Evolutionary conservation across 2,888 invertebrate genomes (phyloP), one percentile per base, ranked within the genome.

Genomic region (Microctonus brassicae): DNA sequence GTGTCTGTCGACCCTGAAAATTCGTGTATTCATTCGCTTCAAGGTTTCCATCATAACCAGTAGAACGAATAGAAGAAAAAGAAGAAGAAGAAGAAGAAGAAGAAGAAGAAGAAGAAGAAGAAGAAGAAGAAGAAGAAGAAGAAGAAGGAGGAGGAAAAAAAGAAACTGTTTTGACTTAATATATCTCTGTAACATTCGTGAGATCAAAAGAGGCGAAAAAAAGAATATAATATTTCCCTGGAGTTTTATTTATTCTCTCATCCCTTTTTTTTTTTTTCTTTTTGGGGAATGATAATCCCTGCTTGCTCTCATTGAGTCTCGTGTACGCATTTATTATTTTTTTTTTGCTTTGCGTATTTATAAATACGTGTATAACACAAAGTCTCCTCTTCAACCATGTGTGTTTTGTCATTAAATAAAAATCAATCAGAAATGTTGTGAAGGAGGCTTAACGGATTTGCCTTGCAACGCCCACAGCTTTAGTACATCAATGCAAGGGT

Each of bases 401-500:
- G 86, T 87, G 47, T 17, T 47, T 17, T 86, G 85, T 85, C 88
- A 88, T 88, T 88, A 88, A 88, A 88, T 88, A 88, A 88, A 88
- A 88, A 88, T 88, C 88, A 88, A 88, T 88, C 88, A 86, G 84
- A 77, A 13, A 85, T 86, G 83, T 84, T 84, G 86, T 82, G 83
- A 86, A 87, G 87, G 84, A 85, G 83, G 87, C 88, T 88, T 88
- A 88, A 84, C 83, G 87, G 87, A 87, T 87, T 87, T 87, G 81
- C 83, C 81, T 17, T 82, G 82, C 79, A 78, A 83, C 84, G 82
- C 83, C 83, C 83, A 81, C 74, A 83, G 85, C 82, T 86, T 58
- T 86, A 84, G 80, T 79, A 80, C 78, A 80, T 66, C 70, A 75
- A 71, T 62, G 36, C 34, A 67, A 68, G 72, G 72, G 70, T 39